A percentile compares a stretch with the other conserved stretches of the same genome.
phyloP scores from a whole-genome alignment of 2,113 vertebrate species.

The Sterna hirundo region DNA sequence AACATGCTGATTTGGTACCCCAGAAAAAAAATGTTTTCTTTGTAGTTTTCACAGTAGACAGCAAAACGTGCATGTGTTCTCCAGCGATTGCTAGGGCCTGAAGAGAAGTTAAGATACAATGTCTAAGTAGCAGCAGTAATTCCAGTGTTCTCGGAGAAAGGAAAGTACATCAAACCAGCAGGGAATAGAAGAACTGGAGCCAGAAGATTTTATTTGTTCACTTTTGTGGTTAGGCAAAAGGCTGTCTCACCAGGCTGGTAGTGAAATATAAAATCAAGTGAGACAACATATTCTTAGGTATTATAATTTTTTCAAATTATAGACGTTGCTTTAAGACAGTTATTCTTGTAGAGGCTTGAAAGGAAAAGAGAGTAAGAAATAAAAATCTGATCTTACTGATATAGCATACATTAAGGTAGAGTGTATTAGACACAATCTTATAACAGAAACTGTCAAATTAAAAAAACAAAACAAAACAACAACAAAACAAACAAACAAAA shows the following conservation, averaged over 20 bases:
- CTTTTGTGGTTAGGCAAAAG: background rate
- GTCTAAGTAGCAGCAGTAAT: background rate
- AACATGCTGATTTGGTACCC: background rate
- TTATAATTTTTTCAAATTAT: background rate
- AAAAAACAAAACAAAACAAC: background rate
- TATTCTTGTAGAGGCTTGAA: background rate
- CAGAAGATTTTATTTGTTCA: background rate
- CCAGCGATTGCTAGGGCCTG: background rate
- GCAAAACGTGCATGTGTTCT: fast-evolving
- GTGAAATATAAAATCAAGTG: background rate
- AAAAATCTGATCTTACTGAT: background rate
- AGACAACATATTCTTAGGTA: background rate
- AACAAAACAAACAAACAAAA: background rate
- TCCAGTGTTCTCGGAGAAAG: background rate
- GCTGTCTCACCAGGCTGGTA: background rate
- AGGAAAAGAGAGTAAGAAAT: background rate
- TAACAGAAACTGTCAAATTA: background rate
- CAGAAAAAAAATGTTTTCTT: background rate
- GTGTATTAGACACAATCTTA: background rate
- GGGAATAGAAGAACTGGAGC: background rate
- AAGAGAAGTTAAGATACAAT: background rate
- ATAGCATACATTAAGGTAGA: background rate
- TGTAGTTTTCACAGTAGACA: background rate
- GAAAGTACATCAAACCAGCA: background rate
- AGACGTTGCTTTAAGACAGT: background rate